These are phyloP conservation scores for Thalassaphorura encarpata DNA, from an alignment of 1,140 invertebrate species.

Conservation along the genomic window DNA sequence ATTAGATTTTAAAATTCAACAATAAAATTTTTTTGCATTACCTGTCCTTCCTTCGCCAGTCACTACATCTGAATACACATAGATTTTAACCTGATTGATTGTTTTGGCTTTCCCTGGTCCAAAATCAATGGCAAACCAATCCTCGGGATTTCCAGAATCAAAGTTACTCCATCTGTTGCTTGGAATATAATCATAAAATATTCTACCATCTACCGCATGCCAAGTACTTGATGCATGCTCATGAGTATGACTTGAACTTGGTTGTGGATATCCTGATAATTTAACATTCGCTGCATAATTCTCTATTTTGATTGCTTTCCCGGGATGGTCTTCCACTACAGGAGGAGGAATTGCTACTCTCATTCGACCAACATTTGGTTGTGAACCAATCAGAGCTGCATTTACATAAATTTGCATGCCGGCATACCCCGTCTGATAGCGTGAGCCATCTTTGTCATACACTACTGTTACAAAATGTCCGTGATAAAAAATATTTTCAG, in stretches of 20 bases:
- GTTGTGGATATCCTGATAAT: slow-evolving; percentile 11
- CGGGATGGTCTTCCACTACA: background rate
- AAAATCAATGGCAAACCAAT: slow-evolving; percentile 28
- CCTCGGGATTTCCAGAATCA: slow-evolving; percentile 7
- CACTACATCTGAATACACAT: slow-evolving; percentile 22
- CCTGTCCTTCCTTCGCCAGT: slow-evolving; percentile 19
- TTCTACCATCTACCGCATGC: slow-evolving; percentile 23
- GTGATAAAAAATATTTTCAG: slow-evolving; percentile 23
- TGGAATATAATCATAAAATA: slow-evolving; percentile 25
- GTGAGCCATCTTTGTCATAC: slow-evolving; percentile 19
- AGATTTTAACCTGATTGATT: slow-evolving; percentile 18
- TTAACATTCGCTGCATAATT: slow-evolving; percentile 25
- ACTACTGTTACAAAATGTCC: slow-evolving; percentile 23
- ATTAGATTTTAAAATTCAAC: background rate
- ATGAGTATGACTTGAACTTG: slow-evolving; percentile 16
- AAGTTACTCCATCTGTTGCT: slow-evolving; percentile 27
- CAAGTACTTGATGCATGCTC: slow-evolving; percentile 15
- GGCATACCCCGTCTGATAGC: slow-evolving; percentile 11
- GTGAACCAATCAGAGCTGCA: slow-evolving; percentile 5
- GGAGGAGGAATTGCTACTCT: slow-evolving; percentile 9
- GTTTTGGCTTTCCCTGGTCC: slow-evolving; percentile 20
- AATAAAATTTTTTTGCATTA: background rate
- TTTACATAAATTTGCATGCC: slow-evolving; percentile 22
- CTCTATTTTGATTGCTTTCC: slow-evolving; percentile 11
- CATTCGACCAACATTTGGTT: slow-evolving; percentile 5